Percentiles rank a stretch among this genome's conserved stretches.
Conservation (phyloP, 2,888 invertebrate species). For the Tinea trinotella region DNA sequence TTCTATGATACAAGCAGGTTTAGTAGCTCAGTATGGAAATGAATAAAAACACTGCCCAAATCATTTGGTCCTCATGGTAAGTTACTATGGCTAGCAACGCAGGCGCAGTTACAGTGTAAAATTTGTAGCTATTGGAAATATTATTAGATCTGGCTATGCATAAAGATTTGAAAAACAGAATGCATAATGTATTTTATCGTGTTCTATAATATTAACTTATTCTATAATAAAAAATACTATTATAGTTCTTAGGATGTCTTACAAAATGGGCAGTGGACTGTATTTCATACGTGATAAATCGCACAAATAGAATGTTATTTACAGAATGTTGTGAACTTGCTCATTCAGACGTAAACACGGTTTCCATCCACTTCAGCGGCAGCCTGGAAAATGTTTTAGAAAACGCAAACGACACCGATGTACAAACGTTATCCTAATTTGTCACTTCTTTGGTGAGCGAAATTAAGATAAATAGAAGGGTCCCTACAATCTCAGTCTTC, state of each 20-base stretch:
- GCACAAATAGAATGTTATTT: slow-evolving; percentile 14
- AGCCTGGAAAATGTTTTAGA: slow-evolving; percentile 10
- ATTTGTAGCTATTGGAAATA: too few species aligned
- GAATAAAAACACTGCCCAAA: too few species aligned
- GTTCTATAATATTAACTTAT: too few species aligned
- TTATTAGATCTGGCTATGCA: too few species aligned
- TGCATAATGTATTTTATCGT: too few species aligned
- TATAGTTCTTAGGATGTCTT: neutral
- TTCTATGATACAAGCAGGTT: too few species aligned
- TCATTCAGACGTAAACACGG: neutral
- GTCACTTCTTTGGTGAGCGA: slow-evolving; percentile 55
- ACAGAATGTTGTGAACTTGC: slow-evolving; percentile 15
- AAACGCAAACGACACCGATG: slow-evolving; percentile 5
- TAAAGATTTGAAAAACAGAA: too few species aligned
- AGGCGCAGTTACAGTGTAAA: too few species aligned
- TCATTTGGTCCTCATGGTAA: too few species aligned
- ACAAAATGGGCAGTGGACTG: neutral
- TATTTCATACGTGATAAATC: neutral
- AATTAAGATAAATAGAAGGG: slow-evolving; percentile 68
- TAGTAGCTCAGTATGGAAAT: too few species aligned
- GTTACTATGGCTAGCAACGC: too few species aligned
- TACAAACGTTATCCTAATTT: slow-evolving; percentile 43
- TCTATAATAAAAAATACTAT: too few species aligned
- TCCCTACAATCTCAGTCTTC: slow-evolving; percentile 51
- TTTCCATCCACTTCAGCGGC: slow-evolving; percentile 8